Percentiles rank a stretch among this genome's conserved stretches.
phyloP scores from a whole-genome alignment of 2,797 vertebrate species.

The Gymnothorax reevesii region DNA sequence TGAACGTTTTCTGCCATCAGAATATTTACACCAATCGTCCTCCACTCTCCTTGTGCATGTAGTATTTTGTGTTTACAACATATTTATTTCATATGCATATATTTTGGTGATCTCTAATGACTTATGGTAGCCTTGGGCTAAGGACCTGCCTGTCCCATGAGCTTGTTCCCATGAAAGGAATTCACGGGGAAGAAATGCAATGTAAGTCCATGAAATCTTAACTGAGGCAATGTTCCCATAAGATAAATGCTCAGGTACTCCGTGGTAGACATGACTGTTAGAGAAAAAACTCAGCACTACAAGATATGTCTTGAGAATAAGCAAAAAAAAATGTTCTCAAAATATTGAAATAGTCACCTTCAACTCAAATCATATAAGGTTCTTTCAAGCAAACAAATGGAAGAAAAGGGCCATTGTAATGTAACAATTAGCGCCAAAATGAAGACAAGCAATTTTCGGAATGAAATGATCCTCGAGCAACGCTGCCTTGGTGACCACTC shows the following conservation, averaged over 20 bases:
- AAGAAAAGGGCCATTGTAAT: constrained; percentile 3
- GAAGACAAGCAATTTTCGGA: background rate
- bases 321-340: background rate
- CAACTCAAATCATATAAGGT: background rate
- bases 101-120: background rate
- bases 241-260: background rate
- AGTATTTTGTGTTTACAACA: background rate
- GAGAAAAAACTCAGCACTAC: background rate
- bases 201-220: background rate
- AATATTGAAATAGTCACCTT: constrained; percentile 15
- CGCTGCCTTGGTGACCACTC: background rate
- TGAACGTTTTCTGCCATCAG: background rate
- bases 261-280: background rate
- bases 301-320: background rate
- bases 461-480: background rate
- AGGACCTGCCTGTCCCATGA: background rate
- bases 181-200: background rate
- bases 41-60: background rate
- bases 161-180: background rate
- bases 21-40: constrained; percentile 17
- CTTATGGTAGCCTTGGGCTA: background rate
- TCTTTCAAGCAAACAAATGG: background rate
- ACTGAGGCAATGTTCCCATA: background rate
- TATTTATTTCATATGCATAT: background rate
- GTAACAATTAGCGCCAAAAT: constrained; percentile 16